Evolutionary conservation across 2,888 invertebrate species (phyloP), one percentile per base, ranked within the genome.

Genomic region (Stenurella melanura): DNA sequence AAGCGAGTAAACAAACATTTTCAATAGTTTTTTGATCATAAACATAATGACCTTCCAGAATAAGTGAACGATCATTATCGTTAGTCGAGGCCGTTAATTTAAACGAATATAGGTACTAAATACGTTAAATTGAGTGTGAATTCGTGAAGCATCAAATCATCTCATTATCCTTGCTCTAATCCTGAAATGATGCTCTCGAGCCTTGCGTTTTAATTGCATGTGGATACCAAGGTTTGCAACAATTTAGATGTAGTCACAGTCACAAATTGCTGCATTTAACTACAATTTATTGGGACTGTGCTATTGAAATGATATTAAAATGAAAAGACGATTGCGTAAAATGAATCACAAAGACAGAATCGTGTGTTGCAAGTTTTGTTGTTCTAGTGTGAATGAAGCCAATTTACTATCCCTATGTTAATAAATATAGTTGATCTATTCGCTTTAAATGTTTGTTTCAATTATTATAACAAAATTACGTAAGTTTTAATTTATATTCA

Each of bases 81-180:
- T 19, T 15, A n/a, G 11, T 17, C 74, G 73, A 76, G 80, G 80
- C 57, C 61, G 60, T 30, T 9, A 73, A 61, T 57, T 74, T 34
- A 57, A 77, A 77, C 69, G 63, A 69, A 75, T 74, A 63, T 69
- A n/a, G n/a, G n/a, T n/a, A 64, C 76, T 73, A 73, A 76, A 79
- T 78, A 73, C 63, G 73, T 71, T 73, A 58, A 72, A 66, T 66
- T 73, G 69, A 73, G 74, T 73, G 76, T 54, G 70, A 76, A 80
- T 68, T 71, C 69, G 67, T 50, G 64, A 64, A 11, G 42, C 67
- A 67, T 26, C 54, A 21, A n/a, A 19, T 54, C 67, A 72, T 76
- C 74, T 64, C 54, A 68, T 63, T 64, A 78, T 76, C 80, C 80
- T 80, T 76, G 80, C 80, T 80, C 80, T 75, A 80, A 73, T 80